A percentile compares a stretch with the other conserved stretches of the same genome.
phyloP scores from a whole-genome alignment of 2,113 vertebrate genomes.

The Dermatemys mawii region DNA sequence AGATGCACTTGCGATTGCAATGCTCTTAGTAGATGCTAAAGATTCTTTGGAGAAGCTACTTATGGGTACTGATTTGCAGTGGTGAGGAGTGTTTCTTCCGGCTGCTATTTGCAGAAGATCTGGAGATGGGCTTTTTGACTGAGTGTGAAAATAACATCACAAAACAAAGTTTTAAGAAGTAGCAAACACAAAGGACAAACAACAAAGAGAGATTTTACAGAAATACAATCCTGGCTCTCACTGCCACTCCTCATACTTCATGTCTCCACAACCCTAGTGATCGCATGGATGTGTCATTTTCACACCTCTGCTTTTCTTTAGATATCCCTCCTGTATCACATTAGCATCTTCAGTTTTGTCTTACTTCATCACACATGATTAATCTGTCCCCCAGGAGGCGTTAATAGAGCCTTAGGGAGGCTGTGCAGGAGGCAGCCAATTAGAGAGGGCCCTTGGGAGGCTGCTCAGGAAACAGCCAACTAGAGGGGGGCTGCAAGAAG shows the following conservation, averaged over 20 bases:
- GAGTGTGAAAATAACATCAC: slow-evolving; percentile 1
- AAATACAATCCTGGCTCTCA: not conserved
- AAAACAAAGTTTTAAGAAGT: not conserved
- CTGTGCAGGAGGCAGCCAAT: no score
- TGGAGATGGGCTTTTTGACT: not conserved
- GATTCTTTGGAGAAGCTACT: not conserved
- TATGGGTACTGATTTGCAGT: not conserved
- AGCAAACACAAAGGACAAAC: not conserved
- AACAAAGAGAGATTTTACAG: not conserved
- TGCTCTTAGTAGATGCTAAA: not conserved
- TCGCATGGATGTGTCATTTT: not conserved
- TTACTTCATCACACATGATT: no score
- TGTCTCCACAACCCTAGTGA: not conserved
- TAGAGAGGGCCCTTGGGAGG: no score
- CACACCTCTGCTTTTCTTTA: not conserved
- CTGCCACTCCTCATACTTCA: not conserved
- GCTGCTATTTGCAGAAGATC: not conserved
- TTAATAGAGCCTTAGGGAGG: no score
- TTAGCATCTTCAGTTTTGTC: not conserved
- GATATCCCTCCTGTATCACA: not conserved
- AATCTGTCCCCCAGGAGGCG: no score
- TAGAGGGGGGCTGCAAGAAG: no score
- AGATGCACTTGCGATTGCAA: not conserved
- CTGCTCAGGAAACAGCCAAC: no score
- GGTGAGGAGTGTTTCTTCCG: not conserved